Base-by-base conservation (phyloP, 2,888 invertebrate species). In the Xylophagus ater region DNA sequence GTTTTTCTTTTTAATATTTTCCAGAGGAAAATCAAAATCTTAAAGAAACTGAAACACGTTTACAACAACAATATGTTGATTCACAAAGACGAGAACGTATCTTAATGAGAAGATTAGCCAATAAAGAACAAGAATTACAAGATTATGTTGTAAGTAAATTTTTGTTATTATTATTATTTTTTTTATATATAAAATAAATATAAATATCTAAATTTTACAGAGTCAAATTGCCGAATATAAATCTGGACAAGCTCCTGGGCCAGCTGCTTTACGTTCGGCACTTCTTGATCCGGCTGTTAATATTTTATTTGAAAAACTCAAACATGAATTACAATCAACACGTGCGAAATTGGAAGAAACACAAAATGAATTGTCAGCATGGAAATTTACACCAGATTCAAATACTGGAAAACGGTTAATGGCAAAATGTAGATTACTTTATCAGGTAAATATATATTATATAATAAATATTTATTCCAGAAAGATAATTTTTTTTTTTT, bases 351-450 rank as follows among this genome's bases (percentile, higher is more conserved):
- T 94, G 49, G 94, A 96, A 62, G 94, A 96, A 65, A 93, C 93
- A 13, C 96, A 96, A 66, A 93, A 90, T 66, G 97, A 97, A 71
- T 71, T 97, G 31, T 86, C 89, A 40, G 96, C 97, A 3, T 97
- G 96, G 94, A 97, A 97, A 67, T 97, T 97, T 66, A 96, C 96
- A 10, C 93, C 96, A n/a, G 97, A 97, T 66, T 94, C 93, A 47
- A 93, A 93, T 69, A 94, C 94, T 32, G 97, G 97, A 47, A 97
- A 96, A 67, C 79, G 94, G 50, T 70, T 97, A 49, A 96, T 97
- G 96, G 93, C 94, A 8, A 93, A 94, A 62, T 97, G 96, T 61
- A 77, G 94, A 45, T 69, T 92, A 49, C 67, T 97, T 32, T 87
- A 94, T 59, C 92, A 94, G 65, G 54, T 54, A 44, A 35, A 18